Evolutionary conservation across 2,797 vertebrate species (phyloP).

Genomic region (Esox masquinongy): DNA sequence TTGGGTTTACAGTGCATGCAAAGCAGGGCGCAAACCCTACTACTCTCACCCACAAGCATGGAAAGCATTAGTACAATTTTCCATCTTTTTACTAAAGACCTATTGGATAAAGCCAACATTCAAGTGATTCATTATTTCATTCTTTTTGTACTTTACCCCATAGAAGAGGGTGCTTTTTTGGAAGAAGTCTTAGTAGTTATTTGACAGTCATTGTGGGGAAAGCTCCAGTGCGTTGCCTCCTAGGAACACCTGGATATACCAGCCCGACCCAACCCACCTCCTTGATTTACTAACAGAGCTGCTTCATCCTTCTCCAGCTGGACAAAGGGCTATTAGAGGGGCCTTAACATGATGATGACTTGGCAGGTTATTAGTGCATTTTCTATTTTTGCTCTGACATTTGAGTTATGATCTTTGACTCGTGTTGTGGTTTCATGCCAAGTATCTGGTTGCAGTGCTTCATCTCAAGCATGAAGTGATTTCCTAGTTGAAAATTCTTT

Average conservation of each 20-base stretch:
- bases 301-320: constrained; percentile 64
- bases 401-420: background rate
- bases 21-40: background rate
- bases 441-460: constrained; percentile 7
- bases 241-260: constrained; percentile 47
- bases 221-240: constrained; percentile 5
- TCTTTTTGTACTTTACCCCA: background rate
- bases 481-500: background rate
- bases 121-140: background rate
- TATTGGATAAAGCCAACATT: background rate
- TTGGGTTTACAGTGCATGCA: background rate
- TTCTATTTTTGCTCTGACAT: constrained; percentile 26
- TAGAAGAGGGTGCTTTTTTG: background rate
- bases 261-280: constrained; percentile 19
- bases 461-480: background rate
- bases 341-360: constrained; percentile 56
- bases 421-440: background rate
- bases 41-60: background rate
- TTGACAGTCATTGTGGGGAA: background rate
- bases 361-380: constrained; percentile 47
- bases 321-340: constrained; percentile 54
- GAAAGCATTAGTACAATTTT: background rate
- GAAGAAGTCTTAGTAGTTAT: background rate
- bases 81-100: background rate
- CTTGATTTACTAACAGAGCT: constrained; percentile 55